These are phyloP conservation scores for Leptinotarsa texana DNA, from an alignment of 1,140 invertebrate genomes.

Conservation along the genomic window DNA sequence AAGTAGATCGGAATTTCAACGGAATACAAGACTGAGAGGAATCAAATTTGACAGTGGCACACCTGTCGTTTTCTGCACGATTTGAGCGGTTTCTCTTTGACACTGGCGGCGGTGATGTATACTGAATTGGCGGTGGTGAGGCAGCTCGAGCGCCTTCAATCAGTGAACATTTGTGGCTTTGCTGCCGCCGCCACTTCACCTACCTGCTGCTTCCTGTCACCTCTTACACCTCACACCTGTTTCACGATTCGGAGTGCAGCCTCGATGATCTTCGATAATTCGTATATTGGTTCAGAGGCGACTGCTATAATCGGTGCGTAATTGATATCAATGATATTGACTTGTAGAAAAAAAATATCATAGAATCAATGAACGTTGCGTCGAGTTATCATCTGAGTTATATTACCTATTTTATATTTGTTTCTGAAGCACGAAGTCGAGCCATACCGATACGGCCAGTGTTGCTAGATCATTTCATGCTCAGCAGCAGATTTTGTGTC, in stretches of 20 bases:
- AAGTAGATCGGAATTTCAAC: background rate
- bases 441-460: too few species aligned
- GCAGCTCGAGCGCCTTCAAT: background rate
- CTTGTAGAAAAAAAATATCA: too few species aligned
- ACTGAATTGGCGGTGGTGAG: background rate
- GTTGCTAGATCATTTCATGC: too few species aligned
- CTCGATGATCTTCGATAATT: too few species aligned
- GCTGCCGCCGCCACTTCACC: background rate
- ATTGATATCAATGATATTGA: too few species aligned
- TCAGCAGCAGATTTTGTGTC: too few species aligned
- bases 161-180: conserved; percentile 3
- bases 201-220: conserved; percentile 7
- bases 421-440: too few species aligned
- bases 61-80: conserved; percentile 7
- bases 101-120: conserved; percentile 1
- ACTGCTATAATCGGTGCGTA: too few species aligned
- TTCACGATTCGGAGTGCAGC: background rate
- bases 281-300: too few species aligned
- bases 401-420: too few species aligned
- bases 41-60: conserved; percentile 5
- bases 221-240: background rate
- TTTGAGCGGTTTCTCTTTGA: background rate
- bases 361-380: too few species aligned
- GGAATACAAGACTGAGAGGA: background rate
- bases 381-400: too few species aligned